Evolutionary conservation across 2,888 invertebrate species (phyloP), one percentile per base, ranked within the genome.

Genomic region (Philereme vetulata): DNA sequence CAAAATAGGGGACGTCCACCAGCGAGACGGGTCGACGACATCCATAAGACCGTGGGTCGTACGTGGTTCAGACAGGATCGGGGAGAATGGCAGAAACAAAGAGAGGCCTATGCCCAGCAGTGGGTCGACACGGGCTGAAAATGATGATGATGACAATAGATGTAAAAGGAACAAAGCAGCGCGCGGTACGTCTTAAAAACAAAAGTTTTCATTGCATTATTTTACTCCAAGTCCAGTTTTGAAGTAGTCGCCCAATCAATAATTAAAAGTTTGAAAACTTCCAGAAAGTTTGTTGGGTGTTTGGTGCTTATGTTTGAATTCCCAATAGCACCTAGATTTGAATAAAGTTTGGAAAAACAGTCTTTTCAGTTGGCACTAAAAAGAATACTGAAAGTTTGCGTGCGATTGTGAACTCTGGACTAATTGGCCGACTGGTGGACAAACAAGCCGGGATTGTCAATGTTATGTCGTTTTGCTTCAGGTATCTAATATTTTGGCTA

Each of bases 221-320:
- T 43, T n/a, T 5, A 32, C 7, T 49, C 21, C n/a, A 36, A n/a
- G 48, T 36, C 56, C 11, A 33, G 44, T 45, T 54, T 11, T 45
- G 3, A 53, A 48, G 11, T 33, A 6, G 59, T 59, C 68, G 56
- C 60, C 70, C 66, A 70, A 71, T 72, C 72, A 71, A 77, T 76
- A 75, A 74, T 77, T 77, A 75, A 80, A 77, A 79, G 73, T 76
- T 79, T 57, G 64, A 61, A 70, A 74, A 71, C 70, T 70, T 66
- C 32, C 62, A 60, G 70, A 62, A 67, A 74, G 62, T 73, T 72
- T 59, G 53, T 59, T 50, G 57, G 49, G 55, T 47, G 70, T 62
- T 56, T 51, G 61, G 59, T 59, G 67, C 57, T 67, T 66, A 60
- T 65, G 65, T 64, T 67, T 65, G 62, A 65, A 70, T 68, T 60